Conservation (phyloP, 1,140 invertebrate species). For the Nautilus pompilius region DNA sequence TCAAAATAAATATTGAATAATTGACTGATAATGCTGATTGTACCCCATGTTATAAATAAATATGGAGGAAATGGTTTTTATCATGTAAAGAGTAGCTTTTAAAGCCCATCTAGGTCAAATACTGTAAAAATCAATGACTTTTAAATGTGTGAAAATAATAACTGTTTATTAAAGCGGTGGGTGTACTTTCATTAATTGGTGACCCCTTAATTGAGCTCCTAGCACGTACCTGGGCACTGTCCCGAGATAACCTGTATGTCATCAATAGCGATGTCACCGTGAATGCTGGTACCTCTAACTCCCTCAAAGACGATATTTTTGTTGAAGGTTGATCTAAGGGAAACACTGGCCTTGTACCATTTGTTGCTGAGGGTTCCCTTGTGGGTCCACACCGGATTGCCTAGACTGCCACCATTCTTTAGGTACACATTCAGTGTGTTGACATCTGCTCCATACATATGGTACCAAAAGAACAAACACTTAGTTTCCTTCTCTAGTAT, state of each 20-base stretch:
- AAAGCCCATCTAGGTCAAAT: too few relatives aligned
- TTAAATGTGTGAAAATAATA: too few relatives aligned
- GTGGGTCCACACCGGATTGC: conserved; percentile 27
- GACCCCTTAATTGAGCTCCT: too few relatives aligned
- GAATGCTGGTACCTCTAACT: conserved; percentile 14
- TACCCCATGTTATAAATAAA: too few relatives aligned
- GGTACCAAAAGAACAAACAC: conserved; percentile 51
- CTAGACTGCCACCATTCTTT: conserved; percentile 19
- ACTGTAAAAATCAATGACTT: too few relatives aligned
- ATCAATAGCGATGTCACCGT: conserved; percentile 33
- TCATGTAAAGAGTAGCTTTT: too few relatives aligned
- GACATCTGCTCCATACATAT: conserved; percentile 48
- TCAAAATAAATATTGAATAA: too few relatives aligned
- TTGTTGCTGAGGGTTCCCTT: conserved; percentile 31
- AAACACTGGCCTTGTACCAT: conserved; percentile 36
- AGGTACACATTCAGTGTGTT: conserved; percentile 33
- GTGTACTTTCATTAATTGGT: too few relatives aligned
- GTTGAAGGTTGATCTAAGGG: too few relatives aligned
- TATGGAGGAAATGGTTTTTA: too few relatives aligned
- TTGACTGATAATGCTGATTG: too few relatives aligned
- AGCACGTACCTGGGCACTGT: conserved; percentile 25
- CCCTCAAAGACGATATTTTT: conserved; percentile 33
- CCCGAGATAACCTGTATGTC: conserved; percentile 32
- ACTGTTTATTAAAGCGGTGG: too few relatives aligned
- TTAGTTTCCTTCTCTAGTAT: conserved; percentile 16